These are phyloP conservation scores for Hemibagrus wyckioides DNA, from an alignment of 2,113 vertebrate species.

Conservation along the genomic window DNA sequence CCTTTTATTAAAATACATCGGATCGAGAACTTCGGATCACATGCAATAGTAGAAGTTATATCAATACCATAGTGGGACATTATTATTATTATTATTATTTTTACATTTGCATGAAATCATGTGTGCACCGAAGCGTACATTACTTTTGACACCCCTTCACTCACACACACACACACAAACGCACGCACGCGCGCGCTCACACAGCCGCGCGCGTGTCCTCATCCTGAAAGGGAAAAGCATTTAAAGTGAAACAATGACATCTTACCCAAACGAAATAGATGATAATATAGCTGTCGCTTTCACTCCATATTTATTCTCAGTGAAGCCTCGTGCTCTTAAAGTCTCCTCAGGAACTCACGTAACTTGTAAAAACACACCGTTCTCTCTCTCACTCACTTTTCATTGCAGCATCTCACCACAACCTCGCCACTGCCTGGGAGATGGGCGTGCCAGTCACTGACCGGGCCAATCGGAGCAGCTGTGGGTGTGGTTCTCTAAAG, in stretches of 20 bases:
- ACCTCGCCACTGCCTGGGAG: conserved; percentile 52
- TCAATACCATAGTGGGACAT: neutral
- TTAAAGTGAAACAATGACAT: conserved; percentile 16
- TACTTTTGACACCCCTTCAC: neutral
- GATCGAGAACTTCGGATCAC: neutral
- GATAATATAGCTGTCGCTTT: conserved; percentile 31
- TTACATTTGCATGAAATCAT: neutral
- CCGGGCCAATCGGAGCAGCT: conserved; percentile 57
- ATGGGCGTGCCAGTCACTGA: conserved; percentile 51
- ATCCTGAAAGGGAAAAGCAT: neutral
- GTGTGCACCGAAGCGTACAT: neutral
- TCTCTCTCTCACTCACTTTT: conserved; percentile 54
- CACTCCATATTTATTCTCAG: conserved; percentile 58
- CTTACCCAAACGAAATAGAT: conserved; percentile 62
- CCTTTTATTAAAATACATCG: neutral
- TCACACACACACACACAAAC: neutral
- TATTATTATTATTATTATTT: too few species aligned
- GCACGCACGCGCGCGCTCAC: neutral
- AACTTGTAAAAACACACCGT: conserved; percentile 21
- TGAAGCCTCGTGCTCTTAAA: neutral
- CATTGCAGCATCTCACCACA: conserved; percentile 58
- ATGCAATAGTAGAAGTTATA: neutral
- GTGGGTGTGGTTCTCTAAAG: conserved; percentile 22
- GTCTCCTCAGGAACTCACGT: conserved; percentile 12
- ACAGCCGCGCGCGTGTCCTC: neutral